Conservation (phyloP, 2,888 invertebrate species). For the Epinotia brunnichana region DNA sequence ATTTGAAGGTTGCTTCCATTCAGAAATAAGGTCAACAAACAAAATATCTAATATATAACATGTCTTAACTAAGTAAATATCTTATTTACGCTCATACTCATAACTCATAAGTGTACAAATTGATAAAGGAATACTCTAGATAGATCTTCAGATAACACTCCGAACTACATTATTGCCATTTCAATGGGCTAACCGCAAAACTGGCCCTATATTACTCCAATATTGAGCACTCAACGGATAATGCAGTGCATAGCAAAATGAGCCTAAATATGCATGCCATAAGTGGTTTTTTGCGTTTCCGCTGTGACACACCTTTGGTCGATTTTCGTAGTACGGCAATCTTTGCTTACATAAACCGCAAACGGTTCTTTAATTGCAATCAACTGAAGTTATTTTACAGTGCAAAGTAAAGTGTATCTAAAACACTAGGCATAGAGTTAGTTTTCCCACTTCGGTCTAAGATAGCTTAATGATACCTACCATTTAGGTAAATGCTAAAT, state of each 20-base stretch:
- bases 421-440: not conserved
- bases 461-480: not conserved
- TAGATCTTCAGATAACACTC: constrained; percentile 6
- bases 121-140: not conserved
- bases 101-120: not conserved
- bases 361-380: constrained; percentile 9
- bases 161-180: constrained; percentile 8
- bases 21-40: not conserved
- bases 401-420: not conserved
- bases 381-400: not conserved
- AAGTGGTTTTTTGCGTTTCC: not conserved
- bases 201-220: not conserved
- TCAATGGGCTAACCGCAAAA: constrained; percentile 8
- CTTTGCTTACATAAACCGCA: not conserved
- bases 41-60: not conserved
- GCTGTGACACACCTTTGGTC: not conserved
- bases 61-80: not conserved
- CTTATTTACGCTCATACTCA: not conserved
- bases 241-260: constrained; percentile 2
- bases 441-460: not conserved
- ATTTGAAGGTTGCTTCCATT: too few relatives aligned
- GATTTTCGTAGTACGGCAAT: not conserved
- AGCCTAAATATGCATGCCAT: not conserved
- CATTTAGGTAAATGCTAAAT: constrained; percentile 9
- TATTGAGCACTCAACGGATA: constrained; percentile 9